Evolutionary conservation across 1,140 invertebrate species (phyloP).

Genomic region (Euura lappo): DNA sequence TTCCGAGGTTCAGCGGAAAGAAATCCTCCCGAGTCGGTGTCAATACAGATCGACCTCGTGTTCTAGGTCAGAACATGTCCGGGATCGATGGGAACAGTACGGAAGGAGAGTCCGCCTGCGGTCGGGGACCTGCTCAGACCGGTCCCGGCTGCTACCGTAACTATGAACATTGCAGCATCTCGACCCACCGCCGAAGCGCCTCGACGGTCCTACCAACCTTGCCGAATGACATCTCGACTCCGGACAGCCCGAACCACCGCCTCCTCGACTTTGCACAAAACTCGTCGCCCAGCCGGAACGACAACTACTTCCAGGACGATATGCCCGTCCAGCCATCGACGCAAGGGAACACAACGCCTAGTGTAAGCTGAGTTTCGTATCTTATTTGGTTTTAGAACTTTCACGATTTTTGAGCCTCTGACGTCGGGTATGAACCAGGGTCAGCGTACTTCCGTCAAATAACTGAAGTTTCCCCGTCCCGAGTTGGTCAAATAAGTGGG

Average conservation of each 20-base stretch:
- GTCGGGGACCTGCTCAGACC: constrained; percentile 72
- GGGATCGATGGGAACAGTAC: constrained; percentile 86
- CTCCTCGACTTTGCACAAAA: constrained; percentile 59
- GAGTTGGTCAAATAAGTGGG: too few species aligned
- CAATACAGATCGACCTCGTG: not conserved
- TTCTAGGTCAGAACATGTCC: constrained; percentile 86
- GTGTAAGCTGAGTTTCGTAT: constrained; percentile 48
- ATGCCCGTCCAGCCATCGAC: constrained; percentile 49
- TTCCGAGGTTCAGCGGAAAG: too few species aligned
- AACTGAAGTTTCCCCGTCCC: too few species aligned
- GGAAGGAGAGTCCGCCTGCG: constrained; percentile 77
- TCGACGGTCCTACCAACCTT: constrained; percentile 66
- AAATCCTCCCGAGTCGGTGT: too few species aligned
- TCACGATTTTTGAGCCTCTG: too few species aligned
- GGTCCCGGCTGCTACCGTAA: constrained; percentile 85
- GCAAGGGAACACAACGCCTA: constrained; percentile 54
- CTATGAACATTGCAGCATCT: constrained; percentile 75
- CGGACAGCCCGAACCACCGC: constrained; percentile 58
- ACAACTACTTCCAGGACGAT: constrained; percentile 55
- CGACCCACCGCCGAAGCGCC: constrained; percentile 68
- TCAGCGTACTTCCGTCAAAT: too few species aligned
- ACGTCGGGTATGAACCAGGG: too few species aligned
- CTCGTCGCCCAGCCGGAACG: constrained; percentile 53
- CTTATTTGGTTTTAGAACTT: not conserved
- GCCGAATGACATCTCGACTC: constrained; percentile 59